Conservation (phyloP, 2,113 vertebrate genomes). For the Colius striatus region DNA sequence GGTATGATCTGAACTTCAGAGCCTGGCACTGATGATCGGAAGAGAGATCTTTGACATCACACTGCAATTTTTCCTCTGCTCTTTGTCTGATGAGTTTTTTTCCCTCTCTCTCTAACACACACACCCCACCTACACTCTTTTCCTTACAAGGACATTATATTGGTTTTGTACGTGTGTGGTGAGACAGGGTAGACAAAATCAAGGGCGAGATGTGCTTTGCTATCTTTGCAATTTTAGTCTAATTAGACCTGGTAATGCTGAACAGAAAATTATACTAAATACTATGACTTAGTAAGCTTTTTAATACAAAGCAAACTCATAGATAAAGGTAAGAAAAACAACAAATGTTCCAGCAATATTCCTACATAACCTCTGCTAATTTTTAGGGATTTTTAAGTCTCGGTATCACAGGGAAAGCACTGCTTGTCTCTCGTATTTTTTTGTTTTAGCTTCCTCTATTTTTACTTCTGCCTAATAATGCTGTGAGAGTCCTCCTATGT, state of each 20-base stretch:
- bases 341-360: neutral
- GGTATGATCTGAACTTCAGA: neutral
- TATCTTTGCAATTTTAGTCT: neutral
- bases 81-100: neutral
- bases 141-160: neutral
- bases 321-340: neutral
- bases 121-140: neutral
- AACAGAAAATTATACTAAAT: neutral
- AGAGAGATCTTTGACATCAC: constrained; percentile 18
- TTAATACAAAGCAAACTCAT: neutral
- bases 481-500: neutral
- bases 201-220: neutral
- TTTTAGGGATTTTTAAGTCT: neutral
- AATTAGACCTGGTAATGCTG: neutral
- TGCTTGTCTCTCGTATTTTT: neutral
- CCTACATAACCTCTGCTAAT: neutral
- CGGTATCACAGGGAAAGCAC: neutral
- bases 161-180: neutral
- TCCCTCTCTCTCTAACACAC: neutral
- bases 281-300: neutral
- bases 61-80: neutral
- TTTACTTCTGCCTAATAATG: neutral
- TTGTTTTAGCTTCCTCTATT: neutral
- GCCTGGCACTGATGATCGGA: neutral
- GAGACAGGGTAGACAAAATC: neutral